phyloP scores from a whole-genome alignment of 2,113 vertebrate species.

The Phyllostomus discolor region DNA sequence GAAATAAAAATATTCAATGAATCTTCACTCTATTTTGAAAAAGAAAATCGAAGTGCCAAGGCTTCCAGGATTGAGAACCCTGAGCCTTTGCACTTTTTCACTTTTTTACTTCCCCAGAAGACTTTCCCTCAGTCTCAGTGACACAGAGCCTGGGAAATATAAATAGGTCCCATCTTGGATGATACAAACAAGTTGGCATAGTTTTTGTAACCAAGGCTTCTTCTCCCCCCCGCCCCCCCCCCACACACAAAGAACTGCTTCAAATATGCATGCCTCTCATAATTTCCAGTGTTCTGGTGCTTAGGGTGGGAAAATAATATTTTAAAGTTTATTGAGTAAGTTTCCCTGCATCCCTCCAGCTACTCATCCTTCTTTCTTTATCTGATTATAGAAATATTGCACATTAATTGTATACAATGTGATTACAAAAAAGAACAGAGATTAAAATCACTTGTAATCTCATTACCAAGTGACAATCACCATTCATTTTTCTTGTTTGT shows the following conservation, averaged over 20 bases:
- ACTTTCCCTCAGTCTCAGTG: not conserved
- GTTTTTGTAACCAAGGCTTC: not conserved
- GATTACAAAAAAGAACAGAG: not conserved
- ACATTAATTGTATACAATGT: not conserved
- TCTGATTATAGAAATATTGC: not conserved
- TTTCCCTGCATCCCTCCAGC: not conserved
- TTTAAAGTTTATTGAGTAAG: not conserved
- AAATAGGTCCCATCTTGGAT: not conserved
- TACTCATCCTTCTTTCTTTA: not conserved
- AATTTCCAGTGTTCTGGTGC: not conserved
- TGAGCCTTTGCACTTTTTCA: not conserved
- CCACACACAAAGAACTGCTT: not conserved
- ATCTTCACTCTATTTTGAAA: not conserved
- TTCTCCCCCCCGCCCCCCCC: not conserved
- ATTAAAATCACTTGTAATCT: constrained; percentile 24
- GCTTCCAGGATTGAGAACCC: not conserved
- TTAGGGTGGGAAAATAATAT: not conserved
- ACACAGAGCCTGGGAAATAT: not conserved
- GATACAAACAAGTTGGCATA: not conserved
- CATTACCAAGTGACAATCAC: not conserved
- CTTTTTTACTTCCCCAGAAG: not conserved
- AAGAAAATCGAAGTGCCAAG: constrained; percentile 5
- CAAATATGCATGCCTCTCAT: not conserved
- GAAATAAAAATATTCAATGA: not conserved
- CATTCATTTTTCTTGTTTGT: not conserved